Base-by-base conservation (phyloP, 2,113 vertebrate species). In the Chionomys nivalis region DNA sequence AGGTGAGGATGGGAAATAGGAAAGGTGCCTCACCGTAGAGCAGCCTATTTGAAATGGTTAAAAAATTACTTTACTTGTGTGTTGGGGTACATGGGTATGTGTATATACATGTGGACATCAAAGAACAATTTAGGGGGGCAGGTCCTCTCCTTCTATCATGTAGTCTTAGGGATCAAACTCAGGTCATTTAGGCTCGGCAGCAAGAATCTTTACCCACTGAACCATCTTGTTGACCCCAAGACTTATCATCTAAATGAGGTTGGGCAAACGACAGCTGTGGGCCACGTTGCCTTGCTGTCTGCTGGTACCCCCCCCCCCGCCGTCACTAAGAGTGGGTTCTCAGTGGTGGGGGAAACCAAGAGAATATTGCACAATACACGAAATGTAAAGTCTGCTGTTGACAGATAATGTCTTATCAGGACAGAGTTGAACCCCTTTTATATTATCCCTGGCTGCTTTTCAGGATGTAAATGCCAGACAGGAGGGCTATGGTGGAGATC, bases 291-390 rank as follows among this genome's bases (percentile, higher is more conserved):
- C 47, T 33, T 7, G 11, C 63, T 44, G 1, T 52, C 65, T 42
- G 2, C 55, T 52, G 26, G 3, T 14, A 1, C 1, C 9, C 1
- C 4, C 55, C 5, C 16, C 55, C 16, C 6, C 0, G 7, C 2
- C 36, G 26, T n/a, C 72, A 42, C 33, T 7, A 31, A 72, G 70
- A 72, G 42, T 26, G 31, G 52, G 47, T 82, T 73, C 47, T 16
- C 89, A 42, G 28, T 13, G 23, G 6, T 5, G 83, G 63, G 61
- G 39, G 8, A 58, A 86, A 63, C 23, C 42, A 70, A 93, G 86
- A 42, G 28, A 72, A 10, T 61, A 81, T 61, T 47, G 66, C 47
- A 89, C 1, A 5, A 44, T 36, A 52, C 12, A 5, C 39, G 52
- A 91, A 49, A 92, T 44, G 61, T 14, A 24, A 68, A 94, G 21